These are phyloP conservation scores for Strigamia transsilvanica DNA, from an alignment of 2,888 invertebrate species.

Conservation along the genomic window DNA sequence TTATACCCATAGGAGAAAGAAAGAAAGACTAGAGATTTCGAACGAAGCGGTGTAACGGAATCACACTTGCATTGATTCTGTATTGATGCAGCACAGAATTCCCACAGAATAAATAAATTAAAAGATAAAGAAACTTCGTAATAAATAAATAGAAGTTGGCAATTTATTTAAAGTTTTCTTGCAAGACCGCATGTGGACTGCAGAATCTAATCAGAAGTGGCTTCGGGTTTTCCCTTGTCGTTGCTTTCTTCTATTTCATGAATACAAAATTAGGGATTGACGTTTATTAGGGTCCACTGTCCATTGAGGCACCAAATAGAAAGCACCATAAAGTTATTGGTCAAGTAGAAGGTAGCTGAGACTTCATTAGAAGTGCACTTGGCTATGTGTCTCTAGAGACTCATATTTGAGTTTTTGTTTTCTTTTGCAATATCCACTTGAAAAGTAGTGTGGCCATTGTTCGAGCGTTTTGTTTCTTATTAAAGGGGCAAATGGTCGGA, in stretches of 20 bases:
- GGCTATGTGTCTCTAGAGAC: neutral
- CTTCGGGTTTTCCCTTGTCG: slow-evolving; percentile 23
- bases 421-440: neutral
- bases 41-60: neutral
- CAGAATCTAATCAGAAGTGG: slow-evolving; percentile 41
- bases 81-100: neutral
- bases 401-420: slow-evolving; percentile 20
- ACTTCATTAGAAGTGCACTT: slow-evolving; percentile 31
- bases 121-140: neutral
- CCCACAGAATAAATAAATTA: slow-evolving; percentile 2
- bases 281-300: slow-evolving; percentile 1
- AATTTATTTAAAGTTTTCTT: slow-evolving; percentile 29
- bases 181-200: slow-evolving; percentile 28
- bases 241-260: slow-evolving; percentile 19
- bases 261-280: slow-evolving; percentile 41
- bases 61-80: neutral
- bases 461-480: neutral
- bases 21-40: neutral
- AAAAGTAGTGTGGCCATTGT: neutral
- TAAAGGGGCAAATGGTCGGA: neutral
- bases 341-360: neutral
- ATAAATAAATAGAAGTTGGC: neutral
- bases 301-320: slow-evolving; percentile 7
- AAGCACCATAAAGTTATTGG: slow-evolving; percentile 28
- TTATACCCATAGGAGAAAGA: neutral